Evolutionary conservation across 2,797 vertebrate species (phyloP), one percentile per base, ranked within the genome.

Genomic region (Lepus oiostolus): DNA sequence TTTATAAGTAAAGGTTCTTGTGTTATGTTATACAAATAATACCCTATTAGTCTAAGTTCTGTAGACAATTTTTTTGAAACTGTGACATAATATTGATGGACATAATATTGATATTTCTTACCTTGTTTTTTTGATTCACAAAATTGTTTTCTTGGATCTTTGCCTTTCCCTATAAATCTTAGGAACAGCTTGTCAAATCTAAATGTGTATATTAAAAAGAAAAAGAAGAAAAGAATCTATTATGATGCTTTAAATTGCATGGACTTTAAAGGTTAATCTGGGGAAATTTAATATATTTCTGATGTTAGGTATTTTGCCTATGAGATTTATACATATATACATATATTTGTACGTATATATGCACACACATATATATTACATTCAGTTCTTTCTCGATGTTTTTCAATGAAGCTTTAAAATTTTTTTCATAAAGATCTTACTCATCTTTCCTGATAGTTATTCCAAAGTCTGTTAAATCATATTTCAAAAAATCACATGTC

Each of bases 191-290:
- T 65, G n/a, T 68, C 30, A 68, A 85, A 28, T 68, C 81, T 67
- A 54, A 2, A 52, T 28, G n/a, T 24, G 28, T 30, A 42, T 11
- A 4, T 60, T 2, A 32, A 89, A 71, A 24, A 80, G 32, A 32
- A 42, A 35, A 77, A 22, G 19, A 52, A 30, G 50, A 75, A 65
- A 47, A 67, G 22, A 75, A 62, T 21, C 26, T 26, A 42, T 82
- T 68, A 30, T 50, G 38, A 63, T 76, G 32, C 79, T 77, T 52
- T 83, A 28, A 91, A 42, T 82, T 74, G 2, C 17, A 35, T 54
- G 26, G 30, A 63, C 42, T 88, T 65, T 92, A 85, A 19, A 72
- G 65, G 77, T 84, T 87, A 62, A 71, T 75, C 72, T 65, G 67
- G 47, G 30, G 13, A 42, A 83, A 83, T 63, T 52, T 52, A 60